These are phyloP conservation scores for Allolobophora icterica DNA, from an alignment of 2,888 invertebrate genomes.

Conservation along the genomic window DNA sequence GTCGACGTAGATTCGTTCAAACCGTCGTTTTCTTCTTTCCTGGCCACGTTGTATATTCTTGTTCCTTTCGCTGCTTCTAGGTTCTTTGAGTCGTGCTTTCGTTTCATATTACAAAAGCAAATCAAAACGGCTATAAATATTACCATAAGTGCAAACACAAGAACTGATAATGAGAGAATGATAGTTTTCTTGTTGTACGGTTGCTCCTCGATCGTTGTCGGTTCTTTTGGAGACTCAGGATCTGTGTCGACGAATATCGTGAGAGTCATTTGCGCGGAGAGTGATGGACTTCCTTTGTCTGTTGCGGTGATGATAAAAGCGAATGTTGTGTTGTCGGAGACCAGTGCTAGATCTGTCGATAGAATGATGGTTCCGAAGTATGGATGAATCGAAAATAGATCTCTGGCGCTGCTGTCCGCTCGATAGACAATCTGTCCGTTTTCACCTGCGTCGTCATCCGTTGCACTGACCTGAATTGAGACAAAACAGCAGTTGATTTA, in stretches of 20 bases:
- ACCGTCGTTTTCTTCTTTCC: not conserved
- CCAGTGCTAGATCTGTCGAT: not conserved
- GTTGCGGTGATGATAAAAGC: not conserved
- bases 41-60: not conserved
- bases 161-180: not conserved
- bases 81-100: not conserved
- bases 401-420: not conserved
- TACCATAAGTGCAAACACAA: not conserved
- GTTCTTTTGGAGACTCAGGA: not conserved
- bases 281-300: not conserved
- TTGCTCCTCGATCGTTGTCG: not conserved
- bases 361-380: not conserved
- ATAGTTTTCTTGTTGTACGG: not conserved
- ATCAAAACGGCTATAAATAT: not conserved
- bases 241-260: not conserved
- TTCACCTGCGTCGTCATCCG: not conserved
- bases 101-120: not conserved
- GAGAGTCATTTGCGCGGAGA: not conserved
- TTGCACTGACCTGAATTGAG: not conserved
- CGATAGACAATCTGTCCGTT: conserved; percentile 2
- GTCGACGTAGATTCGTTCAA: not conserved
- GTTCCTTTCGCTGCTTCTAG: not conserved
- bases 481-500: not conserved
- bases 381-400: not conserved
- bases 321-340: not conserved